Base-by-base conservation (phyloP, 2,113 vertebrate species). In the Melozone crissalis region DNA sequence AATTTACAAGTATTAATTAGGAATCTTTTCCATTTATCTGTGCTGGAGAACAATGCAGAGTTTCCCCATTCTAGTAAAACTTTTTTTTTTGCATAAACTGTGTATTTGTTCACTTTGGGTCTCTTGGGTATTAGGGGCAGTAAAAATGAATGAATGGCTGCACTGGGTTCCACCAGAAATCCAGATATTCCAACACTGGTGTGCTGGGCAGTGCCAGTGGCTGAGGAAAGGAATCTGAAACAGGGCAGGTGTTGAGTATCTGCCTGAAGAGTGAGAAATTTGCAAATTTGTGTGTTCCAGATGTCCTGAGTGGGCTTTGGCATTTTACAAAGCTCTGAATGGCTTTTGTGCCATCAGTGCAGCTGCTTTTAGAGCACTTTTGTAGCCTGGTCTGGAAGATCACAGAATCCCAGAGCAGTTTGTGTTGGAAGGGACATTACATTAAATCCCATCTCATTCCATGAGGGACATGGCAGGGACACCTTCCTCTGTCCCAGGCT, bases 121-220 rank as follows among this genome's bases (percentile, higher is more conserved):
- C 30, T 80, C n/a, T 62, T 1, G 51, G 63, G 31, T 31, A 33
- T 57, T 18, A 17, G 65, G n/a, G 16, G 35, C 28, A 66, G 23
- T 24, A 43, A 7, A 35, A n/a, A 4, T 5, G 5, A 2, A 17
- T 0, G 15, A 49, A 2, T 11, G 54, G 62, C 47, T 63, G 71
- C 6, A 0, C 35, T 15, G 73, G 59, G 3, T 61, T 62, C 2
- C 4, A 18, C 26, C 46, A 37, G 79, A 21, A 84, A 27, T n/a
- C 6, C 24, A 4, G 19, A 2, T 27, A 3, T 13, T 43, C 39
- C 44, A 15, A 0, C 30, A 5, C 2, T 2, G 11, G 3, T 11
- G 23, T 51, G 23, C 3, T 20, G 65, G 77, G 26, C 30, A 12
- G 10, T 4, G 74, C 41, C 15, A 39, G 0, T 3, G 2, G 6